phyloP scores from a whole-genome alignment of 2,113 vertebrate species.

The Pseudopodoces humilis region DNA sequence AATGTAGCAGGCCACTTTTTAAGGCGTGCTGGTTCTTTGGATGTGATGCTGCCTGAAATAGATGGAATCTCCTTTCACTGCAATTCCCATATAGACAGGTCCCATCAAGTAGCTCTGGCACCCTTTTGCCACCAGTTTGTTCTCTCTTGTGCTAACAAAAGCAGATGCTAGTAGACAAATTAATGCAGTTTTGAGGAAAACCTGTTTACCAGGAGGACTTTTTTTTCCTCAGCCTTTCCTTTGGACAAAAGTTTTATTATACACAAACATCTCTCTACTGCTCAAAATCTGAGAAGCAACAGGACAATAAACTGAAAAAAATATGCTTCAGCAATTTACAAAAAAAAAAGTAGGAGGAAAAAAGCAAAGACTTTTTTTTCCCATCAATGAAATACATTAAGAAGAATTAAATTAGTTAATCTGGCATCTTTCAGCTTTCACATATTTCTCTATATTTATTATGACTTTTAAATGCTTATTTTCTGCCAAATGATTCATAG shows the following conservation, averaged over 20 bases:
- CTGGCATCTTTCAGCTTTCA: background rate
- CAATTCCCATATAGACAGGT: background rate
- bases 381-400: background rate
- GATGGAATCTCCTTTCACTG: background rate
- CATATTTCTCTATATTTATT: background rate
- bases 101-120: background rate
- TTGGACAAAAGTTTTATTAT: background rate
- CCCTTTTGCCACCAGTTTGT: background rate
- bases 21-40: background rate
- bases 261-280: background rate
- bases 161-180: background rate
- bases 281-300: background rate
- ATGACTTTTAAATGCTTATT: constrained; percentile 2
- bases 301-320: background rate
- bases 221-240: background rate
- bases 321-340: background rate
- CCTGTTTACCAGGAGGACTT: background rate
- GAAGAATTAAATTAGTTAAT: background rate
- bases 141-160: background rate
- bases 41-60: background rate
- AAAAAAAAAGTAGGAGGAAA: background rate
- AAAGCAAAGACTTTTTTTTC: background rate
- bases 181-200: background rate
- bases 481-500: background rate
- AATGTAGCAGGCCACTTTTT: background rate